Percentiles rank a stretch among this genome's conserved stretches.
phyloP scores from a whole-genome alignment of 2,888 invertebrate species.

The Tetragonula carbonaria region DNA sequence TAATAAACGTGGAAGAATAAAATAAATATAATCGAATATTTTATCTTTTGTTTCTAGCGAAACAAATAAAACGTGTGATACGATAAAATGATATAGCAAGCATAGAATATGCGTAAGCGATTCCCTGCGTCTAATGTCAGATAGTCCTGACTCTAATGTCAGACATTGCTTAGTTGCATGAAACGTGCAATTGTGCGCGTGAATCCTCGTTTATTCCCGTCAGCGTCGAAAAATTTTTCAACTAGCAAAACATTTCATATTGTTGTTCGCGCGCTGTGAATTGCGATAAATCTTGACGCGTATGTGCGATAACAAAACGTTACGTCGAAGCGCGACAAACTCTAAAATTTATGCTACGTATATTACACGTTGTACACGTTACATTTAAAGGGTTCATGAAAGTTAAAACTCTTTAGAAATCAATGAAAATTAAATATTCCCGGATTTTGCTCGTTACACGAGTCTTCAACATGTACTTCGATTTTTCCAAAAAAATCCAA shows the following conservation, averaged over 20 bases:
- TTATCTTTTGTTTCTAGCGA: too few species aligned
- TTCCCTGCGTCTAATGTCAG: background rate
- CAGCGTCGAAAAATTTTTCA: slow-evolving; percentile 16
- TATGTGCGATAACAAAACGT: background rate
- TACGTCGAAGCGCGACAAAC: background rate
- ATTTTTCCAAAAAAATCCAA: background rate
- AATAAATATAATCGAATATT: background rate
- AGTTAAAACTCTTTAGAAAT: background rate
- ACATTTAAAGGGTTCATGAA: background rate
- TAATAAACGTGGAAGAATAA: background rate
- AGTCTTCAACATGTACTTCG: background rate
- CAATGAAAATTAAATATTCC: background rate
- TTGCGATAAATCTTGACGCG: slow-evolving; percentile 2
- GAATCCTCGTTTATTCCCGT: slow-evolving; percentile 17
- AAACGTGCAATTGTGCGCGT: background rate
- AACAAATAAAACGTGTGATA: background rate
- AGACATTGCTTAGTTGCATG: background rate
- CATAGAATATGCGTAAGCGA: background rate
- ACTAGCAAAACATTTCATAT: background rate
- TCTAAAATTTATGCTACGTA: background rate
- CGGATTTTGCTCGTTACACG: background rate
- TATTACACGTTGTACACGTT: background rate
- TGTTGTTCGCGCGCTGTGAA: background rate
- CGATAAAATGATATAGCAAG: background rate
- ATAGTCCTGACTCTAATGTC: too few species aligned